These are phyloP conservation scores for Hirtodrosophila duncani DNA, from an alignment of 2,888 invertebrate genomes.

Conservation along the genomic window DNA sequence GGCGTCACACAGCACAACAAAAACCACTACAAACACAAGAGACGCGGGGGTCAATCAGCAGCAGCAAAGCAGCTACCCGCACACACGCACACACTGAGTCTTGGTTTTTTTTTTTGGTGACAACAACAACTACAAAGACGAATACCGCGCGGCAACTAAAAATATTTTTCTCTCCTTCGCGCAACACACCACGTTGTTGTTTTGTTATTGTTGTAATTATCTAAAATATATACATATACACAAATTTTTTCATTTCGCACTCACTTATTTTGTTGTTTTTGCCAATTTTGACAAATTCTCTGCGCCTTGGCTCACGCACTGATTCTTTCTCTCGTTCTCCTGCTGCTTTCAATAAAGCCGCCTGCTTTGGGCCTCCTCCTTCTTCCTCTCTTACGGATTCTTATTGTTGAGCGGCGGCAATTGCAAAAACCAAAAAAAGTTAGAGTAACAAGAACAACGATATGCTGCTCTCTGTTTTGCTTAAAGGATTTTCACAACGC, in stretches of 20 bases:
- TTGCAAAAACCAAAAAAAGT: too few species aligned
- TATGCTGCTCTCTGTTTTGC: constrained; percentile 23
- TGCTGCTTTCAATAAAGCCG: too few species aligned
- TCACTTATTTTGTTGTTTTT: constrained; percentile 45
- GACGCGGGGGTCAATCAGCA: constrained; percentile 17
- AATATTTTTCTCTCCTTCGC: constrained; percentile 15
- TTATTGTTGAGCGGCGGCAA: constrained; percentile 47
- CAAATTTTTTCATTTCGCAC: constrained; percentile 53
- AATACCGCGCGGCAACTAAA: constrained; percentile 21
- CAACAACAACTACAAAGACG: constrained; percentile 16
- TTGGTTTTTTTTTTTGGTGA: constrained; percentile 17
- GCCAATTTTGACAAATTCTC: constrained; percentile 32
- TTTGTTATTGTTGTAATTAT: constrained; percentile 19
- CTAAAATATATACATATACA: too few species aligned
- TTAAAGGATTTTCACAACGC: constrained; percentile 16
- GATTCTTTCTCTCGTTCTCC: constrained; percentile 6
- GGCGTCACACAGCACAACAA: constrained; percentile 21
- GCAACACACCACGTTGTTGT: constrained; percentile 25
- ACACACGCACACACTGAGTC: constrained; percentile 8
- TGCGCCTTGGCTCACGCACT: constrained; percentile 25
- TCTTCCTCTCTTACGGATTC: constrained; percentile 3
- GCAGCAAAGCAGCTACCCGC: constrained; percentile 13
- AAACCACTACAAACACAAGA: constrained; percentile 10
- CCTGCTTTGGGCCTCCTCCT: background rate
- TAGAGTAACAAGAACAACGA: too few species aligned